Base-by-base conservation (phyloP, 92 coral and sea anemone species). In the Siderastrea siderea region DNA sequence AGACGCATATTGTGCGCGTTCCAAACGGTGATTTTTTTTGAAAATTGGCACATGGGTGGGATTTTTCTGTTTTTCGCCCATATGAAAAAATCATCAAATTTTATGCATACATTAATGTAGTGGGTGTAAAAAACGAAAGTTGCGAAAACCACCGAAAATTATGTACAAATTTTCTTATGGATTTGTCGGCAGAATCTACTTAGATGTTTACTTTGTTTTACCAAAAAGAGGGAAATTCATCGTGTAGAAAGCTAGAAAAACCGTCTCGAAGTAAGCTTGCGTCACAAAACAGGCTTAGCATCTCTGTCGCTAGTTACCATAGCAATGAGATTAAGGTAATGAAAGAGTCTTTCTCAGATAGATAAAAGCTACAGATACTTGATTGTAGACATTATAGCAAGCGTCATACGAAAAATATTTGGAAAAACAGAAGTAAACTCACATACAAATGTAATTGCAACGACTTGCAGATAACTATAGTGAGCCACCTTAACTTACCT, bases 81-180 rank as follows among this genome's bases (percentile, higher is more conserved):
- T 6, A 45, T 15, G 58, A 62, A 61, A 78, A 78, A 62, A 78
- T 78, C 82, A 78, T 61, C 71, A 78, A 78, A 46, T 78, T 61
- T 78, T 78, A 14, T 78, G 45, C 82, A 61, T 15, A 75, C 80
- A 75, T 51, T 51, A 75, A 26, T 26, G 79, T 5, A 75, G 53
- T 75, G 53, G 1, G 64, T 71, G 59, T 46, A 2, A 47, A 77
- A 75, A 77, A 77, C 68, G 68, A 77, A 77, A 77, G 58, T 77
- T 58, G 69, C 54, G 59, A 61, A 61, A 11, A n/a, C 64, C 45
- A 1, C 58, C 19, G 82, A 78, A 78, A 78, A n/a, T 61, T 78
- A 61, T 78, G 71, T 50, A 78, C 58, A 47, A 58, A 78, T 78
- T 78, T 78, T 43, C 58, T 78, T 47, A 6, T 61, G 13, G 59